Evolutionary conservation across 2,888 invertebrate species (phyloP).

Genomic region (Pherbina coryleti): DNA sequence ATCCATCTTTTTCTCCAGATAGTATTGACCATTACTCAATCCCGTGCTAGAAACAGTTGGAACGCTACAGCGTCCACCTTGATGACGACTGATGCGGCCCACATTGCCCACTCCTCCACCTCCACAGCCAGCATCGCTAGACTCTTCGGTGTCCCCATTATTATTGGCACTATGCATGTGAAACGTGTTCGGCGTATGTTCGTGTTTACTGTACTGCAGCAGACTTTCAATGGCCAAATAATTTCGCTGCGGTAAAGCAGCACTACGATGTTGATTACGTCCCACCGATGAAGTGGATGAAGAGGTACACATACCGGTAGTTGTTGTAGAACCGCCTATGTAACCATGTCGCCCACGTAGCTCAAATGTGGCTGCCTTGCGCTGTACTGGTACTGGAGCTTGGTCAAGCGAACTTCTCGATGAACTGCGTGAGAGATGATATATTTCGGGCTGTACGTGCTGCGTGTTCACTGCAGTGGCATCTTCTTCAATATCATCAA

Average conservation of each 20-base stretch:
- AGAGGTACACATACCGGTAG: slow-evolving; percentile 20
- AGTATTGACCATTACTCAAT: slow-evolving; percentile 61
- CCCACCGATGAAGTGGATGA: slow-evolving; percentile 47
- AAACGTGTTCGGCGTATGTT: slow-evolving; percentile 55
- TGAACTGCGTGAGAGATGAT: slow-evolving; percentile 59
- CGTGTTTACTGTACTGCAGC: slow-evolving; percentile 58
- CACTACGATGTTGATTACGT: slow-evolving; percentile 45
- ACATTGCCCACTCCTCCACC: slow-evolving; percentile 47
- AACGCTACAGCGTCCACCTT: slow-evolving; percentile 64
- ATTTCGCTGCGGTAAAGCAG: slow-evolving; percentile 55
- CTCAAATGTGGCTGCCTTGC: slow-evolving; percentile 65
- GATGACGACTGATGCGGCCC: slow-evolving; percentile 49
- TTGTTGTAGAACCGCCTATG: slow-evolving; percentile 28
- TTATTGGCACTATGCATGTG: slow-evolving; percentile 58
- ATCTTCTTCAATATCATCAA: slow-evolving; percentile 43
- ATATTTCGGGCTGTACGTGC: slow-evolving; percentile 48
- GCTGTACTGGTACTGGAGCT: slow-evolving; percentile 57
- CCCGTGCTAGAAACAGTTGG: slow-evolving; percentile 57
- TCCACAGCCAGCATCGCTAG: slow-evolving; percentile 60
- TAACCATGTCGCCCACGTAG: slow-evolving; percentile 51
- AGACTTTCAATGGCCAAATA: slow-evolving; percentile 65
- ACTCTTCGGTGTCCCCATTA: slow-evolving; percentile 61
- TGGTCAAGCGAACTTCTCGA: slow-evolving; percentile 59
- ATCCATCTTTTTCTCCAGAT: slow-evolving; percentile 69
- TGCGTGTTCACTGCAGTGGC: slow-evolving; percentile 43